Conservation (phyloP, 2,888 invertebrate species). For the Dugesia japonica region DNA sequence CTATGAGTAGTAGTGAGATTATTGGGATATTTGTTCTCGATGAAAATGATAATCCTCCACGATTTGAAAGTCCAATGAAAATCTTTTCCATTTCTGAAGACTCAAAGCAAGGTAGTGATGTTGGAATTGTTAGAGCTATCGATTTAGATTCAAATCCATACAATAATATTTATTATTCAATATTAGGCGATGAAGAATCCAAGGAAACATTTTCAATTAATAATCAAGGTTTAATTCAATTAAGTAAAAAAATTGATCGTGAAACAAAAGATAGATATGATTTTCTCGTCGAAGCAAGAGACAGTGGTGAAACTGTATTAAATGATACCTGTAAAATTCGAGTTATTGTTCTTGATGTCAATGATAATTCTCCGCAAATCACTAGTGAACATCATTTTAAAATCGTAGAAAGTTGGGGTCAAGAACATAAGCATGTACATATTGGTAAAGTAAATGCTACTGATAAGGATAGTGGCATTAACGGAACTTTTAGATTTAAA, state of each 20-base stretch:
- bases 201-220: neutral
- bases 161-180: neutral
- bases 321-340: neutral
- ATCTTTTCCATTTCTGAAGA: neutral
- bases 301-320: slow-evolving; percentile 2
- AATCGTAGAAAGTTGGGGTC: slow-evolving; percentile 26
- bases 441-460: slow-evolving; percentile 28
- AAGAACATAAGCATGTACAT: neutral
- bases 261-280: slow-evolving; percentile 5
- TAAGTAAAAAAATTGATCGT: slow-evolving; percentile 17
- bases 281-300: neutral
- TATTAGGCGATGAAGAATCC: neutral
- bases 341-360: slow-evolving; percentile 25
- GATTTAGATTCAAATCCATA: neutral
- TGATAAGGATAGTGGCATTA: slow-evolving; percentile 22
- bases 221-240: neutral
- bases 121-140: neutral
- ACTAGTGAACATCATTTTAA: neutral
- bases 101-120: neutral
- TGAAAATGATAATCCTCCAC: slow-evolving; percentile 4
- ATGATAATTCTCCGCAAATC: slow-evolving; percentile 27
- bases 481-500: slow-evolving; percentile 21
- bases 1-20: neutral
- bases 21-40: neutral
- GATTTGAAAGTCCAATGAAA: neutral